These are phyloP conservation scores for Platalea minor DNA, from an alignment of 2,797 vertebrate species.

Conservation along the genomic window DNA sequence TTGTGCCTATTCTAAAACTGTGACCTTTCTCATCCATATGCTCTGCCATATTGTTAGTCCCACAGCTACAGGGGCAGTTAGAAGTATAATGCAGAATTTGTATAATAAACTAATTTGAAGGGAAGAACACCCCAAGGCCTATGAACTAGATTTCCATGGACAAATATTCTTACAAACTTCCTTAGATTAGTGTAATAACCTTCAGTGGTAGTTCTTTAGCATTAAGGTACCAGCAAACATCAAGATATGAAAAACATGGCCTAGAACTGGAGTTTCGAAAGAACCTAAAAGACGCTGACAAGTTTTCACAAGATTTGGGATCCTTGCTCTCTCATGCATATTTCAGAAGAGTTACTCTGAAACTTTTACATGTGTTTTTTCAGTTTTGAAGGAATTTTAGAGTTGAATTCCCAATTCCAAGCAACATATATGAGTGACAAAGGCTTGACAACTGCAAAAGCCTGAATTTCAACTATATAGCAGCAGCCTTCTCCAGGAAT, in stretches of 20 bases:
- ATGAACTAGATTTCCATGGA: not conserved
- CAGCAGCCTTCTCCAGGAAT: not conserved
- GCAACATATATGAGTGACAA: not conserved
- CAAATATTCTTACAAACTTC: not conserved
- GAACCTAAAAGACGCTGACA: not conserved
- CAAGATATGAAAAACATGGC: not conserved
- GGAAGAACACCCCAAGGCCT: not conserved
- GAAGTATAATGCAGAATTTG: not conserved
- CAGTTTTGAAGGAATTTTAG: not conserved
- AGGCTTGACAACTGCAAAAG: not conserved
- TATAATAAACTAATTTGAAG: not conserved
- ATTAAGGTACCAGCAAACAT: not conserved
- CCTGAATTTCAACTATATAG: not conserved
- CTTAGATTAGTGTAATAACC: not conserved
- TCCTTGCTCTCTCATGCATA: not conserved
- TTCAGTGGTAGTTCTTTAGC: not conserved
- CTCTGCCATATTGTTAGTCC: not conserved
- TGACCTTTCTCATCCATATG: not conserved
- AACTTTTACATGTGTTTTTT: not conserved
- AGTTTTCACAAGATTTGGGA: not conserved
- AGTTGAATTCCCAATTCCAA: not conserved
- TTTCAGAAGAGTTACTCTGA: not conserved
- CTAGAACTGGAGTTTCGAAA: not conserved
- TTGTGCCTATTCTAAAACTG: constrained; percentile 35
- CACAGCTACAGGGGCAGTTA: not conserved